Evolutionary conservation across 1,140 invertebrate species (phyloP).

Genomic region (Rhopalosiphum padi): DNA sequence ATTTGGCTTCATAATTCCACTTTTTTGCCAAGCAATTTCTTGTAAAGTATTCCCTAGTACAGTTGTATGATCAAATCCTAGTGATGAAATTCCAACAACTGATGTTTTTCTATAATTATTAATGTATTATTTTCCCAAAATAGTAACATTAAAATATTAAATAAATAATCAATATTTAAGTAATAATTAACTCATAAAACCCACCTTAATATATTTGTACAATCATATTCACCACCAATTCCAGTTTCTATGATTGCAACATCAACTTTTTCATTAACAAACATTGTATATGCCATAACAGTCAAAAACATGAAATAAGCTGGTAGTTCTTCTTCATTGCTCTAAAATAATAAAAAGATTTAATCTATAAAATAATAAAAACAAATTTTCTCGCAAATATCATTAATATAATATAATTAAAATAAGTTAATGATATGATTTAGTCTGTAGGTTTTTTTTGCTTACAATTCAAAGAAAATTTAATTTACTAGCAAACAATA

Average conservation of each 20-base stretch:
- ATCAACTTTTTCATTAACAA: slow-evolving; percentile 86
- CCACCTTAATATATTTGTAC: slow-evolving; percentile 89
- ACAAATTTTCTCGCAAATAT: too few species aligned
- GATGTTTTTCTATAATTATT: slow-evolving; percentile 70
- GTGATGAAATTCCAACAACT: slow-evolving; percentile 87
- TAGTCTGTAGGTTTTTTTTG: neutral
- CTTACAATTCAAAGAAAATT: neutral
- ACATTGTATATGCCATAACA: slow-evolving; percentile 88
- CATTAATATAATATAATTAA: neutral
- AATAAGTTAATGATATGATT: neutral
- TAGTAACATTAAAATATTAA: too few species aligned
- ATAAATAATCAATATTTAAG: neutral
- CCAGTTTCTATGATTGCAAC: slow-evolving; percentile 96
- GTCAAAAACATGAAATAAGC: slow-evolving; percentile 95
- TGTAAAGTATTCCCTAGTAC: slow-evolving; percentile 85
- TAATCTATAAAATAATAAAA: neutral
- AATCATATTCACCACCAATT: slow-evolving; percentile 94
- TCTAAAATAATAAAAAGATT: slow-evolving; percentile 64
- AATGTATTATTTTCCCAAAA: neutral
- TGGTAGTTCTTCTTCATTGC: slow-evolving; percentile 80
- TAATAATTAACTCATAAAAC: slow-evolving; percentile 28
- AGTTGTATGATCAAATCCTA: slow-evolving; percentile 90
- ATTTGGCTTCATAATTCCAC: slow-evolving; percentile 89
- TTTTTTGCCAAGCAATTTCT: slow-evolving; percentile 93
- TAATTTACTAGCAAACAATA: neutral